Evolutionary conservation across 2,888 invertebrate genomes (phyloP).

Genomic region (Euspilapteryx auroguttella): DNA sequence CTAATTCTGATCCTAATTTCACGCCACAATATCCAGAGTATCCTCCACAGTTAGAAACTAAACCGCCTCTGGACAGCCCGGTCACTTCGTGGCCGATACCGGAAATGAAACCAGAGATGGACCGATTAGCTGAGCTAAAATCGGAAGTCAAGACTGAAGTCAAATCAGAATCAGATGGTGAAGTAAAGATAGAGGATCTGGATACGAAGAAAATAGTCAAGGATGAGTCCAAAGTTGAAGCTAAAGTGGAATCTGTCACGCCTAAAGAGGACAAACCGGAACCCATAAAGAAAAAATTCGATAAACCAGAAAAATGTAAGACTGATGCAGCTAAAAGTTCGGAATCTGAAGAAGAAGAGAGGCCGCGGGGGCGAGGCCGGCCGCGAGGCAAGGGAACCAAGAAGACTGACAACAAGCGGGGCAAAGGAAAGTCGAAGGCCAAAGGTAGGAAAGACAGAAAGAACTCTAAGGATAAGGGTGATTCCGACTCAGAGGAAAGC

Average conservation of each 20-base stretch:
- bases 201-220: slow-evolving; percentile 49
- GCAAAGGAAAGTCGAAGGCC: slow-evolving; percentile 35
- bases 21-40: slow-evolving; percentile 27
- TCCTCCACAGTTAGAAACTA: slow-evolving; percentile 32
- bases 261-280: slow-evolving; percentile 14
- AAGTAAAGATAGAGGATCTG: slow-evolving; percentile 53
- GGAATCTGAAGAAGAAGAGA: slow-evolving; percentile 29
- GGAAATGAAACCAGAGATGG: slow-evolving; percentile 42
- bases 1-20: slow-evolving; percentile 20
- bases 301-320: slow-evolving; percentile 14
- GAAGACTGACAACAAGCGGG: slow-evolving; percentile 26
- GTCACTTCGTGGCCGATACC: slow-evolving; percentile 44
- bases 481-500: slow-evolving; percentile 55
- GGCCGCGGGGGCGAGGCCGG: slow-evolving; percentile 28
- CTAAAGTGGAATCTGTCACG: slow-evolving; percentile 4
- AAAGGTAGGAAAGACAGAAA: slow-evolving; percentile 45
- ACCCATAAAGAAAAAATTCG: slow-evolving; percentile 8
- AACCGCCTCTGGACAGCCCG: slow-evolving; percentile 39
- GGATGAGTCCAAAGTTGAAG: slow-evolving; percentile 26
- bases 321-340: slow-evolving; percentile 20
- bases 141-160: slow-evolving; percentile 44
- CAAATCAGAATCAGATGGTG: slow-evolving; percentile 56
- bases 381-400: slow-evolving; percentile 28
- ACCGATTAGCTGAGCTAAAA: slow-evolving; percentile 25
- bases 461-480: slow-evolving; percentile 53